Evolutionary conservation across 1,140 invertebrate species (phyloP), one percentile per base, ranked within the genome.

Genomic region (Muscidifurax raptorellus): DNA sequence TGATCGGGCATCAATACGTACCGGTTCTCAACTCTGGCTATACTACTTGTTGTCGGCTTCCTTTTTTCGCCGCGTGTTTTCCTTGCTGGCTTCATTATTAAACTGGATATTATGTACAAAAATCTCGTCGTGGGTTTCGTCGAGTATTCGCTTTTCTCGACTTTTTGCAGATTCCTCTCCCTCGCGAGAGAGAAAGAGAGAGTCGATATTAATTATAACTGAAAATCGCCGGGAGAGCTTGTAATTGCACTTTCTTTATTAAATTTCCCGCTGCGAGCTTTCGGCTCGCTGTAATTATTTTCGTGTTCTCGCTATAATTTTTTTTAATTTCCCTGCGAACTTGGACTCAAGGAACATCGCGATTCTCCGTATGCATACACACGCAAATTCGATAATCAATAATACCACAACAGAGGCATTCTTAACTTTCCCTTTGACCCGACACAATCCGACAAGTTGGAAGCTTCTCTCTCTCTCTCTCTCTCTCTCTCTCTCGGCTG

Each of bases 1-100:
- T 89, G 89, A 91, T 91, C 89, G 89, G 87, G 89, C 90, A 90
- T 91, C 90, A 91, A 91, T 91, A 91, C 89, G 81, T 86, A 86
- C 83, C 80, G 90, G 87, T 88, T 90, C 89, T 90, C 88, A 87
- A 85, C 79, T 79, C 28, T 10, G 22, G 28, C 28, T 7, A n/a
- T n/a, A n/a, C 47, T 9, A 12, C 13, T 79, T 79, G 22, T 40
- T 44, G 15, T 36, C 27, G 25, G 7, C 18, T 25, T 64, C 59
- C 18, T 59, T 72, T 47, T 72, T 72, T 10, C 40, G 3, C 27
- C 25, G 22, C 71, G 52, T 72, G 36, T 69, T 80, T 80, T 40
- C 32, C 22, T 40, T 28, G 22, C 28, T 69, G n/a, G 40, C 27
- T 44, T 52, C 27, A 81, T 81, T 81, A 80, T 80, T 80, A 80